Evolutionary conservation across 2,797 vertebrate genomes (phyloP).

Genomic region (Poeciliopsis paucimaculata): DNA sequence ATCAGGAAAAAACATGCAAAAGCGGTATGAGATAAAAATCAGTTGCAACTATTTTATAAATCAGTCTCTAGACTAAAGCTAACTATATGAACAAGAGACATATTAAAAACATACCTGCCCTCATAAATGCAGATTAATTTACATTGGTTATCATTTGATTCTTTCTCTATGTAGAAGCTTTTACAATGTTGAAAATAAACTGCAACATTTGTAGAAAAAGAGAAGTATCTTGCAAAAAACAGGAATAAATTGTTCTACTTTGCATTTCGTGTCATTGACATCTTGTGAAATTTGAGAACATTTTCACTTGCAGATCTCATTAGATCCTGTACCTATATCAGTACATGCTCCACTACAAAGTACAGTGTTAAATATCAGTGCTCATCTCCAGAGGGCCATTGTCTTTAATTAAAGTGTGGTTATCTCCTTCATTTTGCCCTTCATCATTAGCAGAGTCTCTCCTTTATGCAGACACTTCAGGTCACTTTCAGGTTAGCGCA

Average conservation of each 20-base stretch:
- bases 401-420: conserved; percentile 72
- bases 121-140: neutral
- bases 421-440: conserved; percentile 65
- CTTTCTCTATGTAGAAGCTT: neutral
- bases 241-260: conserved; percentile 6
- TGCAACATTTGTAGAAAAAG: neutral
- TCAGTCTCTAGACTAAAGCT: neutral
- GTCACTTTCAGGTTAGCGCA: conserved; percentile 53
- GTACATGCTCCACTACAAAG: conserved; percentile 48
- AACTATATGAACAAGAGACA: neutral
- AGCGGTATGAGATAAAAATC: neutral
- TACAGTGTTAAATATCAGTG: conserved; percentile 52
- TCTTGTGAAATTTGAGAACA: conserved; percentile 42
- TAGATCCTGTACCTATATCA: conserved; percentile 42
- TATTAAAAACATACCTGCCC: neutral
- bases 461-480: conserved; percentile 28
- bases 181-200: neutral
- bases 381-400: conserved; percentile 63
- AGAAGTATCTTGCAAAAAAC: neutral
- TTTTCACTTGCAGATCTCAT: conserved; percentile 25
- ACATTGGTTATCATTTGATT: neutral
- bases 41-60: neutral
- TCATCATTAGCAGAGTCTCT: conserved; percentile 61
- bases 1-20: neutral
- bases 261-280: conserved; percentile 32